Evolutionary conservation across 2,888 invertebrate species (phyloP).

Genomic region (Corbicula japonica): DNA sequence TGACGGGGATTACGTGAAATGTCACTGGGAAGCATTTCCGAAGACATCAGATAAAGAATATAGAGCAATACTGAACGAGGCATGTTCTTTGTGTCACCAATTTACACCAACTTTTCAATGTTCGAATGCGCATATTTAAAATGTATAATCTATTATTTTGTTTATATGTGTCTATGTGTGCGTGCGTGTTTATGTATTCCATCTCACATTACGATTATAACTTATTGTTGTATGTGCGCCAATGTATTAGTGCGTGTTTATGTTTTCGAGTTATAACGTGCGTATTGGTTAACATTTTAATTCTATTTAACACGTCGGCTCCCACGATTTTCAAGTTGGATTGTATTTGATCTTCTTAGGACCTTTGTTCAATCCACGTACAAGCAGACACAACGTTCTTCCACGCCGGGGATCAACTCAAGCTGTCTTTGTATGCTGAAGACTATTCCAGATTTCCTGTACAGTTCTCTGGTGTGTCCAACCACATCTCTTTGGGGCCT

Average conservation of each 20-base stretch:
- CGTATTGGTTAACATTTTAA: too few species aligned
- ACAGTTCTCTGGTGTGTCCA: constrained; percentile 25
- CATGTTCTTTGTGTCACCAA: background rate
- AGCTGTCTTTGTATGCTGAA: constrained; percentile 52
- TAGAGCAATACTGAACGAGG: constrained; percentile 36
- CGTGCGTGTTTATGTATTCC: constrained; percentile 1
- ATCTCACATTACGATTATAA: too few species aligned
- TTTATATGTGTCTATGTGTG: too few species aligned
- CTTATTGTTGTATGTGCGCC: too few species aligned
- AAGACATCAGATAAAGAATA: background rate
- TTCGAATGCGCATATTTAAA: too few species aligned
- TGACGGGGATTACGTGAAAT: constrained; percentile 54
- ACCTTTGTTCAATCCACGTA: constrained; percentile 38
- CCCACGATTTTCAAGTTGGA: too few species aligned
- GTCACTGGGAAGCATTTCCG: constrained; percentile 52
- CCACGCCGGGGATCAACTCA: constrained; percentile 1
- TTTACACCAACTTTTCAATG: too few species aligned
- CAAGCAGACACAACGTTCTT: constrained; percentile 12
- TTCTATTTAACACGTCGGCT: too few species aligned
- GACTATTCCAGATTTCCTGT: constrained; percentile 48
- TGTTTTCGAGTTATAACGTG: too few species aligned
- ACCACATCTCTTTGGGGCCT: constrained; percentile 45
- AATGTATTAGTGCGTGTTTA: too few species aligned
- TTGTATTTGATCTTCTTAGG: constrained; percentile 30
- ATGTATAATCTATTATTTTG: too few species aligned